phyloP scores from a whole-genome alignment of 2,113 vertebrate genomes.

The Lynx canadensis region DNA sequence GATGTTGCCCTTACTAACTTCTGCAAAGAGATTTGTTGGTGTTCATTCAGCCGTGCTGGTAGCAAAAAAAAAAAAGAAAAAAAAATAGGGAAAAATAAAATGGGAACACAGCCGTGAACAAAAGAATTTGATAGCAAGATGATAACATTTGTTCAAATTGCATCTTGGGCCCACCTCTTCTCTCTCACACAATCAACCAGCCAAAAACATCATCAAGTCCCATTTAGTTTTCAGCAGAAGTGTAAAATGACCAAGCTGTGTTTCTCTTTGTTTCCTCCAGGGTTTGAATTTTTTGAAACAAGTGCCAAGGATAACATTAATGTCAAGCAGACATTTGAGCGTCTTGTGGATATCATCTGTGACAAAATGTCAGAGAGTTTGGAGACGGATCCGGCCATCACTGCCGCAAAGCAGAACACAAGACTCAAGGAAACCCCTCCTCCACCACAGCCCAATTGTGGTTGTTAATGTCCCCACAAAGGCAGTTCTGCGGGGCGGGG shows the following conservation, averaged over 20 bases:
- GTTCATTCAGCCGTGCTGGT: neutral
- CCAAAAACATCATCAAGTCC: neutral
- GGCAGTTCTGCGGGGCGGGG: constrained; percentile 69
- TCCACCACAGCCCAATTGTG: constrained; percentile 93
- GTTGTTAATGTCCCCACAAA: constrained; percentile 90
- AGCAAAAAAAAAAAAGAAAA: neutral
- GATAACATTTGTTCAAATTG: neutral
- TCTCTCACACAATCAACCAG: neutral
- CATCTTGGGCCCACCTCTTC: neutral
- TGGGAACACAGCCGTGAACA: neutral
- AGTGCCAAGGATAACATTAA: constrained; percentile 99
- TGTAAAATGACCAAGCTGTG: neutral
- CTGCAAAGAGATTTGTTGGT: neutral
- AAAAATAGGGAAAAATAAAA: neutral
- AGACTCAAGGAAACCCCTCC: constrained; percentile 94
- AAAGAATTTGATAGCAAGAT: neutral
- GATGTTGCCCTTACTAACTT: neutral
- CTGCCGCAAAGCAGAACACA: constrained; percentile 91
- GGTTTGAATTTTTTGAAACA: constrained; percentile 98
- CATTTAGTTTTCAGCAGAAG: neutral
- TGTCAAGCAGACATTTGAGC: constrained; percentile 98
- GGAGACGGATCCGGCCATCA: constrained; percentile 91
- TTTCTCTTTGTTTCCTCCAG: constrained; percentile 85
- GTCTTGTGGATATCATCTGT: constrained; percentile 97
- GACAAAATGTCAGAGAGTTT: constrained; percentile 98